phyloP scores from a whole-genome alignment of 2,888 invertebrate species.

The Standfussiana lucernea region DNA sequence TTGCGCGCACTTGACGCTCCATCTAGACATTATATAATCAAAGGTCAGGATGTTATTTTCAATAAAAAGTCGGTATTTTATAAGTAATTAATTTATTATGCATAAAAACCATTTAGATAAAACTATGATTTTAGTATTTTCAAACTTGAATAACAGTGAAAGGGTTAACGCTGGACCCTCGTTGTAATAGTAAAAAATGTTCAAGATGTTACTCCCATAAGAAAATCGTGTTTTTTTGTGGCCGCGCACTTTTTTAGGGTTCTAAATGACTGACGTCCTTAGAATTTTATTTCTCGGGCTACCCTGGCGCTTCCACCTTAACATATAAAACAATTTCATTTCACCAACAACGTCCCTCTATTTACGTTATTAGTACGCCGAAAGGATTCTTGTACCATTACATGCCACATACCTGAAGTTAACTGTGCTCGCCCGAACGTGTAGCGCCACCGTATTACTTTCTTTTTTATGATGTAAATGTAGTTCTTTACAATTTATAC shows the following conservation, averaged over 20 bases:
- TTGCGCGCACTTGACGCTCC: no score
- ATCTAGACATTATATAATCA: no score
- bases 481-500: conserved; percentile 21
- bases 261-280: background rate
- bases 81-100: no score
- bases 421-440: background rate
- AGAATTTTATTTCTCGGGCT: background rate
- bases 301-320: no score
- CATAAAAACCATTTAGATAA: no score
- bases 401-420: no score
- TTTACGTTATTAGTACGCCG: background rate
- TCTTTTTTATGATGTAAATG: background rate
- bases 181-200: background rate
- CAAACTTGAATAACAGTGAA: background rate
- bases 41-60: no score
- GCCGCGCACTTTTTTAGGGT: background rate
- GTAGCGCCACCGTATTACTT: conserved; percentile 15
- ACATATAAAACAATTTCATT: no score
- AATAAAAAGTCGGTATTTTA: no score
- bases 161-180: background rate
- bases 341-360: background rate
- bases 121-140: background rate
- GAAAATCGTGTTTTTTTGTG: no score
- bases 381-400: background rate
- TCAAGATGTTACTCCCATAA: no score